These are phyloP conservation scores for Varanus komodoensis DNA, from an alignment of 2,113 vertebrate genomes.

Conservation along the genomic window DNA sequence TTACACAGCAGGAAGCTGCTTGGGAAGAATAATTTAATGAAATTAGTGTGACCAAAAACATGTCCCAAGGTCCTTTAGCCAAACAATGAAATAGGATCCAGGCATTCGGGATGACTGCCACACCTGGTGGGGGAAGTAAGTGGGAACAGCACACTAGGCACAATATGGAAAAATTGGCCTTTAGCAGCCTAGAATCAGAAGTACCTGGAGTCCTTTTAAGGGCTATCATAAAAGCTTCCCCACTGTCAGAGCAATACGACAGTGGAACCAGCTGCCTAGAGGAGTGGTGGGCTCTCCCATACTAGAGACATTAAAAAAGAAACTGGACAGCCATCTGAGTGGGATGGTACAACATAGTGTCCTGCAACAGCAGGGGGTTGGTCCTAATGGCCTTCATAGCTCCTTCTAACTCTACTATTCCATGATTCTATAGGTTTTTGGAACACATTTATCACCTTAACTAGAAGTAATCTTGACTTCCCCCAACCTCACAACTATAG, in stretches of 20 bases:
- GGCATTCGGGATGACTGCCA: background rate
- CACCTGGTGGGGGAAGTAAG: background rate
- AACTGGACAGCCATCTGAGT: too few relatives aligned
- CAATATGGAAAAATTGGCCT: background rate
- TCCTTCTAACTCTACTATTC: too few relatives aligned
- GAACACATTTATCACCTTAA: background rate
- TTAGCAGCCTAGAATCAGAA: background rate
- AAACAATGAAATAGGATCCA: background rate
- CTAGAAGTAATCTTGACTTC: background rate
- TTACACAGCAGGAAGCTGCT: background rate
- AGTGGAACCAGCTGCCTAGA: too few relatives aligned
- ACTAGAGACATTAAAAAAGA: too few relatives aligned
- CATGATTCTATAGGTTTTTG: background rate
- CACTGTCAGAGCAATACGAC: too few relatives aligned
- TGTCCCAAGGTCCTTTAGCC: background rate
- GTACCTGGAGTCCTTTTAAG: background rate
- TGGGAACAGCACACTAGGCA: background rate
- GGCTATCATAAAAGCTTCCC: background rate
- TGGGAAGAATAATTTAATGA: background rate
- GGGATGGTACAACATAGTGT: too few relatives aligned
- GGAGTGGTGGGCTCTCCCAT: too few relatives aligned
- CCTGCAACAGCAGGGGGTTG: too few relatives aligned
- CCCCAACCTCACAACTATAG: background rate
- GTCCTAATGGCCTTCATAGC: too few relatives aligned
- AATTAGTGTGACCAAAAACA: background rate